Conservation (phyloP, 2,888 invertebrate species). For the Pteria penguin region DNA sequence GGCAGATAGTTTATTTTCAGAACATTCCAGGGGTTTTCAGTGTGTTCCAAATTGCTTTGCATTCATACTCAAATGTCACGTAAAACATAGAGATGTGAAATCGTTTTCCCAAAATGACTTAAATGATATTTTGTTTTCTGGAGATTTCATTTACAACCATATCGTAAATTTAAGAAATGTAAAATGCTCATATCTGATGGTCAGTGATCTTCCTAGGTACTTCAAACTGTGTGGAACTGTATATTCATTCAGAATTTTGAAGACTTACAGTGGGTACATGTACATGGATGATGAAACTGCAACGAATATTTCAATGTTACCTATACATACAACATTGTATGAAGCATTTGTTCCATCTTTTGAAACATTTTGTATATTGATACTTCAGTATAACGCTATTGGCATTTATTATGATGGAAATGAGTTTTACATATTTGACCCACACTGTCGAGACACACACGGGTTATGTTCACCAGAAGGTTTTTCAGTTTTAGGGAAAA, state of each 20-base stretch:
- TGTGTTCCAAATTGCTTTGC: conserved; percentile 10
- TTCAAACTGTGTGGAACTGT: too few species aligned
- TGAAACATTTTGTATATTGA: background rate
- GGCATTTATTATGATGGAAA: conserved; percentile 8
- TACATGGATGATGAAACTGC: too few species aligned
- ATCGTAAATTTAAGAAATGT: too few species aligned
- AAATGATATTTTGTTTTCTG: background rate
- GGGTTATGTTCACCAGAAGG: background rate
- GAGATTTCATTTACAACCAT: too few species aligned
- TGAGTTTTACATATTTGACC: conserved; percentile 11
- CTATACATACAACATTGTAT: too few species aligned
- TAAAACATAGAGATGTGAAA: background rate
- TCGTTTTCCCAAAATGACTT: conserved; percentile 10
- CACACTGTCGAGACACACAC: background rate
- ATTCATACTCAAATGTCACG: background rate
- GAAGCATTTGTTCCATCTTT: too few species aligned
- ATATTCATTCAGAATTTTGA: too few species aligned
- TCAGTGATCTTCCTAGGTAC: too few species aligned
- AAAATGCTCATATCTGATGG: too few species aligned
- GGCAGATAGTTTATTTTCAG: background rate
- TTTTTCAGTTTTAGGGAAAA: conserved; percentile 2
- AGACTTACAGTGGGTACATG: too few species aligned
- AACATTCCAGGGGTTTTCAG: conserved; percentile 8
- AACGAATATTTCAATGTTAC: too few species aligned
- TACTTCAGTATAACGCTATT: conserved; percentile 2